Evolutionary conservation across 2,888 invertebrate species (phyloP), one percentile per base, ranked within the genome.

Genomic region (Cheilosia scutellata): DNA sequence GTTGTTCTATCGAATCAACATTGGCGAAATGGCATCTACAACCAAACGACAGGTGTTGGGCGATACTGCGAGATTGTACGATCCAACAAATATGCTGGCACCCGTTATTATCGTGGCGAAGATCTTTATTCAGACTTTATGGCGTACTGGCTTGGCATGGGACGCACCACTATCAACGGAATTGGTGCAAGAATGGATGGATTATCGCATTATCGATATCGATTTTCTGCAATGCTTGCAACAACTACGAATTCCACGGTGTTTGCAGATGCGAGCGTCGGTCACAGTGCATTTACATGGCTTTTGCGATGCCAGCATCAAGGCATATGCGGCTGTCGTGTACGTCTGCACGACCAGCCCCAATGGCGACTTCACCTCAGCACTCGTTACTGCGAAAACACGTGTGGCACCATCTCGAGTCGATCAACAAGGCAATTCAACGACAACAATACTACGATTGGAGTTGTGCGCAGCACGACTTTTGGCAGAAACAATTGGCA

Each of bases 61-160:
- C 37, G 63, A 55, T 65, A 57, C 25, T 53, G 27, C 53, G 5
- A 25, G 44, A 37, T 37, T 75, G 47, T 65, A 65, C 20, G 27
- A 75, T 11, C 51, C 60, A 37, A 76, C 58, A 16, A 76, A 76
- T n/a, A 76, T 51, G 49, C 40, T 76, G 25, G 60, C 58, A 51
- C 60, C 66, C 16, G 51, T 76, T 16, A 47, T 66, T 29, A 76
- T 76, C 27, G 31, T 66, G 74, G 63, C 65, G 3, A 60, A 72
- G 60, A 72, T 72, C 37, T 72, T 72, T 51, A 25, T 60, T 13
- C 55, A 74, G n/a, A 9, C 20, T 55, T 33, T 63, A 44, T 74
- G 74, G 74, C 55, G 33, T 13, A 74, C 25, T 63, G 72, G 42
- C 62, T 62, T 53, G 55, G 55, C 42, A 68, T 68, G 55, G 68